Evolutionary conservation across 2,888 invertebrate genomes (phyloP), one percentile per base, ranked within the genome.

Genomic region (Danaus chrysippus): DNA sequence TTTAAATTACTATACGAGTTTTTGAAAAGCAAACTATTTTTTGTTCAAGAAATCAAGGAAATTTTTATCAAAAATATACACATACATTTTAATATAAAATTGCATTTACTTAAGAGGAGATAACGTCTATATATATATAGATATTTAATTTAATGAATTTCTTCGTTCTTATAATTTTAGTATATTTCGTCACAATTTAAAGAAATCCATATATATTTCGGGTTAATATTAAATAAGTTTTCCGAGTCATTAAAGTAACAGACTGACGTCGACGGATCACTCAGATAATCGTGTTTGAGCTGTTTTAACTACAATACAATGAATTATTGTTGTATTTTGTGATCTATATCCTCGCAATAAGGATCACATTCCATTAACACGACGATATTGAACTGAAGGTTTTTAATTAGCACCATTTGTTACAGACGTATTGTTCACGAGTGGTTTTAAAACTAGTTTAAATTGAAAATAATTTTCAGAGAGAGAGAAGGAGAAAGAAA

Each of bases 321-420:
- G 19, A n/a, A n/a, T n/a, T 49, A 55, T 42, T 5, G 54, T 49
- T 13, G 17, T 9, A 61, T 52, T 61, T 54, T 59, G 12, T 13
- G 54, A 53, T 34, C 23, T 61, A 57, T n/a, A 1, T 1, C 6
- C 0, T 3, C 43, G 6, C 8, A 3, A 59, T 63, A 59, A 42
- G 55, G 56, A 44, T 10, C n/a, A 61, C 42, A 52, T 59, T 66
- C 44, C 11, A 46, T 1, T 57, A 56, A 56, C 41, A 54, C 41
- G 43, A 56, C 13, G 13, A 0, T 10, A 13, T 17, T 52, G 43
- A 11, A 49, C 10, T 41, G 17, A 53, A 15, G 49, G 46, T 61
- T 63, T 65, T 56, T 66, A 66, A 66, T 66, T 56, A 59, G 44
- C 17, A 54, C 54, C 59, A 61, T 66, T 66, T 66, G 66, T 63